Conservation (phyloP, 2,888 invertebrate genomes). For the Limnephilus auricula region DNA sequence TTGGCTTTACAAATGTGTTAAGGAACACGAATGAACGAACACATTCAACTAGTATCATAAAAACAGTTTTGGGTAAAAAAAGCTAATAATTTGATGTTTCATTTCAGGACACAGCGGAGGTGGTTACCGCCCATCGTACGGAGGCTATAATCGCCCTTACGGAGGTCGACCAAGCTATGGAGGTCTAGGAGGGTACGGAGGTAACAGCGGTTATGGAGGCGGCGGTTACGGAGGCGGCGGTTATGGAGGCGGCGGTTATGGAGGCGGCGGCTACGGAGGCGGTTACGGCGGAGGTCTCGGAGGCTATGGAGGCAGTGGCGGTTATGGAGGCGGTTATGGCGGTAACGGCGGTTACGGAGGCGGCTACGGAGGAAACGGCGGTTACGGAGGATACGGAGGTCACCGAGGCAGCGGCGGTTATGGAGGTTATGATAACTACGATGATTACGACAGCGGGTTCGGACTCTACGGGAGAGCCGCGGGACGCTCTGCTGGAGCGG, state of each 20-base stretch:
- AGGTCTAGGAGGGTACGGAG: conserved; percentile 68
- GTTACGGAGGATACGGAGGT: conserved; percentile 57
- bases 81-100: neutral
- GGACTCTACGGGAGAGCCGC: conserved; percentile 71
- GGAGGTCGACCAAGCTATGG: conserved; percentile 53
- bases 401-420: conserved; percentile 34
- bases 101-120: conserved; percentile 50
- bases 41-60: neutral
- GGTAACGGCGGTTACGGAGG: conserved; percentile 53
- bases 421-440: conserved; percentile 69
- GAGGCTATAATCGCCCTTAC: conserved; percentile 44
- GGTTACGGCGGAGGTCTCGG: conserved; percentile 59
- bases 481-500: conserved; percentile 48
- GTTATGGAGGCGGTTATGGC: conserved; percentile 59
- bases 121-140: conserved; percentile 3
- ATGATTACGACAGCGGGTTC: conserved; percentile 69
- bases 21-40: too few relatives aligned
- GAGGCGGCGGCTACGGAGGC: conserved; percentile 43
- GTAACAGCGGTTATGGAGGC: conserved; percentile 56
- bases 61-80: neutral
- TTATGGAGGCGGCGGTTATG: conserved; percentile 57
- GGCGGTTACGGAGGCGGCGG: conserved; percentile 63
- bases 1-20: too few relatives aligned
- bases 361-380: conserved; percentile 54
- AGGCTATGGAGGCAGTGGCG: conserved; percentile 66